phyloP scores from a whole-genome alignment of 1,140 invertebrate species.

The Dendroctonus valens region DNA sequence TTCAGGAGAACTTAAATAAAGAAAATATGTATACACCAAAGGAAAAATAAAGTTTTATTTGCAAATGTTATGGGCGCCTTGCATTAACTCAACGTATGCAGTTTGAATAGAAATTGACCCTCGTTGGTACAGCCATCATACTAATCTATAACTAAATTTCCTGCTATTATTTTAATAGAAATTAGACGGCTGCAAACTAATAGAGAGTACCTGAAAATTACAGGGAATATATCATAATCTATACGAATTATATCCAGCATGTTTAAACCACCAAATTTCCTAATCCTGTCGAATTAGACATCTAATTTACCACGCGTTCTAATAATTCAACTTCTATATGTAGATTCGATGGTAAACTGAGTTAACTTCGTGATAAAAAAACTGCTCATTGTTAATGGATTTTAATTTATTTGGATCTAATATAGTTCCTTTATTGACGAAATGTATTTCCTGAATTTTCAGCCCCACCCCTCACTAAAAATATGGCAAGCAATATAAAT shows the following conservation, averaged over 20 bases:
- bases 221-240: slow-evolving; percentile 29
- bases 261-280: slow-evolving; percentile 30
- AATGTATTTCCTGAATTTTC: too few relatives aligned
- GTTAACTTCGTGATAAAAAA: not conserved
- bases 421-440: not conserved
- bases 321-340: too few relatives aligned
- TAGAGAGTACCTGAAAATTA: slow-evolving; percentile 26
- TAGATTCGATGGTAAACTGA: too few relatives aligned
- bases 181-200: slow-evolving; percentile 27
- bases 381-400: not conserved
- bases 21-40: slow-evolving; percentile 4
- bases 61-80: slow-evolving; percentile 24
- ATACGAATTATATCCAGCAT: slow-evolving; percentile 23
- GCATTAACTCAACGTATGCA: slow-evolving; percentile 23
- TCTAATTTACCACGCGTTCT: slow-evolving; percentile 4
- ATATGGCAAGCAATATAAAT: too few relatives aligned
- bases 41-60: slow-evolving; percentile 22
- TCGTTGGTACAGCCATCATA: slow-evolving; percentile 6
- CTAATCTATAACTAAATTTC: slow-evolving; percentile 21
- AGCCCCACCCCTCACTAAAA: too few relatives aligned
- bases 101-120: slow-evolving; percentile 30
- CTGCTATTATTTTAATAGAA: slow-evolving; percentile 32
- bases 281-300: slow-evolving; percentile 10
- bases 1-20: slow-evolving; percentile 5
- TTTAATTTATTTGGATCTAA: not conserved